Conservation (phyloP, 37 sponge, comb jelly and placozoan genomes). For the Diacarnus erythraeanus region DNA sequence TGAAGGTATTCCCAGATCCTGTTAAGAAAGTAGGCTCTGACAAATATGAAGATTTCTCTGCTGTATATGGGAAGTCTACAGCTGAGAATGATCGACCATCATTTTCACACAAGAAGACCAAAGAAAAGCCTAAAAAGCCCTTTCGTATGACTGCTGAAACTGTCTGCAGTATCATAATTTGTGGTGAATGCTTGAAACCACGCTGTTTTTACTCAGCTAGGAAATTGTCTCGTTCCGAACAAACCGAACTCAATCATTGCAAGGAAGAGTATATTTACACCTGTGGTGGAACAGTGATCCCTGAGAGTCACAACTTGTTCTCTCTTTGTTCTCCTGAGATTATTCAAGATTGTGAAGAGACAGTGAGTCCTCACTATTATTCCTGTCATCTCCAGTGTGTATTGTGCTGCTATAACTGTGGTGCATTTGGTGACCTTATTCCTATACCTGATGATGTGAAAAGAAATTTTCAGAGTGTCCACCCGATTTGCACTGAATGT, state of each 20-base stretch:
- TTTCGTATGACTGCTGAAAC: background rate
- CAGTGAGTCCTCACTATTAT: background rate
- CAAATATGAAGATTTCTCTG: background rate
- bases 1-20: background rate
- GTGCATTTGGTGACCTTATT: background rate
- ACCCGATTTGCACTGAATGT: slow-evolving; percentile 5
- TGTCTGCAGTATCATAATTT: background rate
- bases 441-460: background rate
- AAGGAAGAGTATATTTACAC: background rate
- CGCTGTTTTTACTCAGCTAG: background rate
- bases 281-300: background rate
- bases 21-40: background rate
- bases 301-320: background rate
- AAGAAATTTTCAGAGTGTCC: background rate
- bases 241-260: background rate
- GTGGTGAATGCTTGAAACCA: background rate
- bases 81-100: background rate
- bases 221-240: background rate
- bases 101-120: background rate
- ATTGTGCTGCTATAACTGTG: background rate
- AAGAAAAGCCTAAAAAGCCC: background rate
- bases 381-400: too few species aligned
- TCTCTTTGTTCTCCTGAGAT: background rate
- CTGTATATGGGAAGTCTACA: background rate
- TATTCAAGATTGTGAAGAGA: background rate